Base-by-base conservation (phyloP, 2,888 invertebrate genomes). In the Meandrusa payeni region DNA sequence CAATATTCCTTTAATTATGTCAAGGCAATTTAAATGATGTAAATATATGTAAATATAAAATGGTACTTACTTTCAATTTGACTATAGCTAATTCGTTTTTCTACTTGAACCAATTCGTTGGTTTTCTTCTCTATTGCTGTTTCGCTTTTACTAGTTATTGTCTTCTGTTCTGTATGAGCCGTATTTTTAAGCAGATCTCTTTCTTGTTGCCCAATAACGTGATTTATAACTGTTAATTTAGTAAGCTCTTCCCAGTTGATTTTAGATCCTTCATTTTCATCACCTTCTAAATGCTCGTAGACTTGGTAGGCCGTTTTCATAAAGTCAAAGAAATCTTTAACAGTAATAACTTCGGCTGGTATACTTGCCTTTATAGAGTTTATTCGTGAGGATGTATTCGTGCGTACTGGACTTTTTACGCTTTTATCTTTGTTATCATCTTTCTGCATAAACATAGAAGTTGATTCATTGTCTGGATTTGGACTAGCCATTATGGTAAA, bases 251-350 rank as follows among this genome's bases (percentile, higher is more conserved):
- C 88, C 89, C 89, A 89, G 51, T 89, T 75, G 47, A 89, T 82
- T 53, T 80, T 87, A 0, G 70, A 53, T 2, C 72, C 72, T 20
- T 82, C 83, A 51, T 89, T 69, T 58, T 88, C 77, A 17, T 75
- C 75, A 3, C 69, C 83, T 71, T 78, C 83, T 47, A 81, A 61
- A 54, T 86, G 79, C 54, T 88, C 87, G 44, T 85, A 88, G 5
- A 93, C 91, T 78, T 93, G 92, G 71, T 93, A 93, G 0, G 93
- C 93, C 3, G 92, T 92, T 67, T 91, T 91, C 82, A 93, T 89
- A 62, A 93, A 93, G 61, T 93, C 92, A 56, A 93, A 90, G 62
- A 93, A 93, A 57, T 92, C 91, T 68, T 91, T 90, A 3, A 93
- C 90, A 0, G 93, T 91, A 33, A 93, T 90, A 17, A 93, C 88